Evolutionary conservation across 2,113 vertebrate species (phyloP), one percentile per base, ranked within the genome.

Genomic region (Silurus asotus): DNA sequence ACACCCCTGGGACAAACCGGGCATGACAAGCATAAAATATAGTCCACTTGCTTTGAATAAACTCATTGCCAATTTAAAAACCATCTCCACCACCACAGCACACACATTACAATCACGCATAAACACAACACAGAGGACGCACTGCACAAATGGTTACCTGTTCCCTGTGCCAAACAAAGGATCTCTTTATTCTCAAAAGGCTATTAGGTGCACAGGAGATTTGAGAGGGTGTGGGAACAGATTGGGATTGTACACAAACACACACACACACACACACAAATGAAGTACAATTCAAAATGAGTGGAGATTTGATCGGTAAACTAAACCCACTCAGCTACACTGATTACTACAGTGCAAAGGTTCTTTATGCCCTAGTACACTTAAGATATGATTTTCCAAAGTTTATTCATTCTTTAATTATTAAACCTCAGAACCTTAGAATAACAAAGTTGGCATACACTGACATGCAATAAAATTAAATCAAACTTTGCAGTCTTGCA

Each of bases 191-290:
- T 53, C 88, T 85, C 84, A 86, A 89, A 88, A 77, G 91, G 92
- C 90, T 88, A 88, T 83, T 88, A 90, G 86, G 89, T 89, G 90
- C 92, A 91, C 91, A 93, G 90, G 93, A 93, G 91, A 94, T 93
- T 92, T 91, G 91, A 93, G 93, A 94, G 91, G 90, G 88, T 93
- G 92, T 93, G 93, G 93, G 93, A 94, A 94, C 91, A 84, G 89
- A 91, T 91, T 83, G 74, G 78, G 84, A 87, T 82, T 81, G 28
- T 48, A 61, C 45, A 82, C 58, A 81, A 85, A 87, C 81, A 69
- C 65, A 87, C 56, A 82, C 78, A 74, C 25, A 82, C 55, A 74
- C 78, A 86, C 59, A 62, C 15, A 23, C 5, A 62, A 19, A n/a
- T 37, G 15, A 78, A 37, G 20, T 28, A 55, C 65, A 84, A 80